These are phyloP conservation scores for Merluccius polli DNA, from an alignment of 2,797 vertebrate species.

Conservation along the genomic window DNA sequence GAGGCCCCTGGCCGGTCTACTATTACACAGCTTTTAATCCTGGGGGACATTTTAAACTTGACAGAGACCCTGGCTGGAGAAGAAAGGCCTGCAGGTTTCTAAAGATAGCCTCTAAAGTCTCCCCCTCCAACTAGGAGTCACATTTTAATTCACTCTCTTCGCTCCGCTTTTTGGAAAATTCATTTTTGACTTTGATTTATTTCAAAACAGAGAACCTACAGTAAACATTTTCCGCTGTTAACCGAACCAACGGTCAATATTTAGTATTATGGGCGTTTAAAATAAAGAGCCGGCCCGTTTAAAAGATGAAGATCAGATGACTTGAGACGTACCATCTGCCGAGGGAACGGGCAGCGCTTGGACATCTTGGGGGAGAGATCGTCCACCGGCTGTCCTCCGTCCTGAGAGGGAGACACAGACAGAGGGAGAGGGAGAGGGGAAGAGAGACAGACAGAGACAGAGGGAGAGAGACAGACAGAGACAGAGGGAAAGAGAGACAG, in stretches of 20 bases:
- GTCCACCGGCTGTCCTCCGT: constrained; percentile 58
- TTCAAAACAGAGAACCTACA: too few relatives aligned
- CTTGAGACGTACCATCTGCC: constrained; percentile 64
- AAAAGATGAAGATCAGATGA: neutral
- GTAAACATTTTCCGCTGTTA: too few relatives aligned
- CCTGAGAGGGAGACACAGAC: constrained; percentile 43
- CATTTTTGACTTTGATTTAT: too few relatives aligned
- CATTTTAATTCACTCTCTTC: neutral
- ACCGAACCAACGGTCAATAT: neutral
- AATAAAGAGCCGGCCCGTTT: neutral
- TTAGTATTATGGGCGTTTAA: neutral
- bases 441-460: too few relatives aligned
- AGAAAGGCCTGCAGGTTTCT: constrained; percentile 14
- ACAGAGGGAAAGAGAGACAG: too few relatives aligned
- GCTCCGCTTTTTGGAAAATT: neutral
- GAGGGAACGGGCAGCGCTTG: constrained; percentile 59
- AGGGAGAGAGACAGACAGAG: neutral
- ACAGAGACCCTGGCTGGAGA: constrained; percentile 10
- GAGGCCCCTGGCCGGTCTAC: constrained; percentile 46
- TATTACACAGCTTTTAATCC: constrained; percentile 63
- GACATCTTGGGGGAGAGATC: constrained; percentile 64
- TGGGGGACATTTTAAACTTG: constrained; percentile 49
- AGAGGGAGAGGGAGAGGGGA: constrained; percentile 3
- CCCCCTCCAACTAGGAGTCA: neutral
- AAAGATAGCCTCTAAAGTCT: constrained; percentile 54